These are phyloP conservation scores for Anguilla anguilla DNA, from an alignment of 2,797 vertebrate species.

Conservation along the genomic window DNA sequence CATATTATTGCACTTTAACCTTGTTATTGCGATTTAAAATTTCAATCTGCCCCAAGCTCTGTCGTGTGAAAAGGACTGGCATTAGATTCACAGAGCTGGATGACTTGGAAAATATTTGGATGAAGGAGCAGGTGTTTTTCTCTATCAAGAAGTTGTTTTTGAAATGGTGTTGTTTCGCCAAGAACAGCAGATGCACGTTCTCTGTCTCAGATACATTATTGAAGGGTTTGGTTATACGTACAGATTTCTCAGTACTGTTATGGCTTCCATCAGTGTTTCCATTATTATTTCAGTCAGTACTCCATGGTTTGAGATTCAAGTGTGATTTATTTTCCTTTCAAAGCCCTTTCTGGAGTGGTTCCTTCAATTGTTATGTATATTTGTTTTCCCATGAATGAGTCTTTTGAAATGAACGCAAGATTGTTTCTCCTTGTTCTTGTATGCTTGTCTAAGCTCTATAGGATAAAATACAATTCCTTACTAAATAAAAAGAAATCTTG, in stretches of 20 bases:
- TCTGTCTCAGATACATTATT: background rate
- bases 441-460: background rate
- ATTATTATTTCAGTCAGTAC: background rate
- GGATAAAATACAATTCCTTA: background rate
- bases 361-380: background rate
- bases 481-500: background rate
- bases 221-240: background rate
- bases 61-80: background rate
- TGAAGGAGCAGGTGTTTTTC: background rate
- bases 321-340: background rate
- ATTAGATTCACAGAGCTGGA: background rate
- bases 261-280: background rate
- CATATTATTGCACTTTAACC: constrained; percentile 5
- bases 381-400: constrained; percentile 1
- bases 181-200: background rate
- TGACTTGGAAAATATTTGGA: background rate
- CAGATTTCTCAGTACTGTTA: background rate
- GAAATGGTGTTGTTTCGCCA: background rate
- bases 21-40: background rate
- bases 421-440: background rate
- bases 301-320: background rate
- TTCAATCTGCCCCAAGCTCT: background rate
- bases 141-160: background rate
- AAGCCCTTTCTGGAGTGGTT: background rate
- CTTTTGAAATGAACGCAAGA: background rate